These are phyloP conservation scores for Electrona antarctica DNA, from an alignment of 2,113 vertebrate species.

Conservation along the genomic window DNA sequence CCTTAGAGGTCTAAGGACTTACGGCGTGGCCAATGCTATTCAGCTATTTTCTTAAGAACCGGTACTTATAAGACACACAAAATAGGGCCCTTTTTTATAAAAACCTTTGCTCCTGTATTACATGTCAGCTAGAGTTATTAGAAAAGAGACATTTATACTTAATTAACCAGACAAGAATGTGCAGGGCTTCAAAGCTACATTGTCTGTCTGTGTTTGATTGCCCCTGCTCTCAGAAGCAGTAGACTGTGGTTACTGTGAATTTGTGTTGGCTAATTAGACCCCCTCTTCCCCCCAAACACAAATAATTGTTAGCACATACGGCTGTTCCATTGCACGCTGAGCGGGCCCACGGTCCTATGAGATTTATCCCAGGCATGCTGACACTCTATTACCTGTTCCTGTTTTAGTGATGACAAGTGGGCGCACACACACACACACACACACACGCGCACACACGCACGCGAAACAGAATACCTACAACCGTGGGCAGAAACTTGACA, in stretches of 20 bases:
- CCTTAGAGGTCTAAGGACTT: too few species aligned
- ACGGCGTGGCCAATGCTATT: too few species aligned
- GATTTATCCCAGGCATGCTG: constrained; percentile 14
- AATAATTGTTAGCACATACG: constrained; percentile 31
- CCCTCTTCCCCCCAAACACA: neutral
- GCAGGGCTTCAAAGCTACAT: constrained; percentile 17
- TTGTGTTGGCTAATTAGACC: constrained; percentile 58
- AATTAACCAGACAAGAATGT: constrained; percentile 54
- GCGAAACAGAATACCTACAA: constrained; percentile 30
- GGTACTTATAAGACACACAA: too few species aligned
- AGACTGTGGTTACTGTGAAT: constrained; percentile 21
- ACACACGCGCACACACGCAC: too few species aligned
- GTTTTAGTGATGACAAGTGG: neutral
- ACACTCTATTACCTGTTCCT: constrained; percentile 12
- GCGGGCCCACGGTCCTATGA: constrained; percentile 20
- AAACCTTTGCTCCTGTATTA: constrained; percentile 27
- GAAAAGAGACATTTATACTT: constrained; percentile 50
- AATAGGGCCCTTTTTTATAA: too few species aligned
- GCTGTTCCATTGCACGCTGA: neutral
- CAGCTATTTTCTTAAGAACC: too few species aligned
- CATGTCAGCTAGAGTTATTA: constrained; percentile 44
- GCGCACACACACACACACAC: neutral
- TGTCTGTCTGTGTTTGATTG: constrained; percentile 50
- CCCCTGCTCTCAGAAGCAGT: constrained; percentile 33
- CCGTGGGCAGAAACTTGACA: constrained; percentile 34